These are phyloP conservation scores for Glareola pratincola DNA, from an alignment of 2,113 vertebrate species.

Conservation along the genomic window DNA sequence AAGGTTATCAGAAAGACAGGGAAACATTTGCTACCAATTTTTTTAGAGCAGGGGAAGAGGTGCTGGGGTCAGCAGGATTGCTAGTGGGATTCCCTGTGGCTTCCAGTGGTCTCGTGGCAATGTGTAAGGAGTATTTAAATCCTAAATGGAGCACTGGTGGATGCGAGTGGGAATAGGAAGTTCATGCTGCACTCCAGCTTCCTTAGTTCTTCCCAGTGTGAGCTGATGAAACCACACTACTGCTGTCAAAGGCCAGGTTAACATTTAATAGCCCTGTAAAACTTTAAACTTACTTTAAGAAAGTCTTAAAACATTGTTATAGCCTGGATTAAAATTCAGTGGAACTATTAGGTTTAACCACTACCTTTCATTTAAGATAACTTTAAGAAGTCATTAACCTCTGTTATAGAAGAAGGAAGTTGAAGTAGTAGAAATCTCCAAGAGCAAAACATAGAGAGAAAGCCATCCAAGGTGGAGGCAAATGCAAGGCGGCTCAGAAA, in stretches of 20 bases:
- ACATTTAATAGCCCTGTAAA: constrained; percentile 61
- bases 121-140: not conserved
- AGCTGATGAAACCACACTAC: constrained; percentile 32
- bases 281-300: constrained; percentile 57
- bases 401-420: not conserved
- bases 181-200: not conserved
- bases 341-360: not conserved
- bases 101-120: not conserved
- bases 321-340: constrained; percentile 47
- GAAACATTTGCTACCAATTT: not conserved
- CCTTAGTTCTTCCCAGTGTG: not conserved
- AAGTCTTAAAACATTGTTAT: constrained; percentile 44
- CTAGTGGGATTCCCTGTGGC: not conserved
- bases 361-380: constrained; percentile 21
- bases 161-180: not conserved
- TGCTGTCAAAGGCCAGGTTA: constrained; percentile 58
- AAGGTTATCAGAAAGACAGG: not conserved
- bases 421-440: not conserved
- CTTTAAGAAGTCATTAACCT: constrained; percentile 10
- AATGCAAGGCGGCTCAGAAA: not conserved
- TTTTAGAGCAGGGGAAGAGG: not conserved
- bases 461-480: not conserved
- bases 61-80: not conserved
- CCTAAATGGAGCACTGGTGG: not conserved
- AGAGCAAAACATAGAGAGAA: not conserved